Base-by-base conservation (phyloP, 2,888 invertebrate genomes). In the Shargacucullia verbasci region DNA sequence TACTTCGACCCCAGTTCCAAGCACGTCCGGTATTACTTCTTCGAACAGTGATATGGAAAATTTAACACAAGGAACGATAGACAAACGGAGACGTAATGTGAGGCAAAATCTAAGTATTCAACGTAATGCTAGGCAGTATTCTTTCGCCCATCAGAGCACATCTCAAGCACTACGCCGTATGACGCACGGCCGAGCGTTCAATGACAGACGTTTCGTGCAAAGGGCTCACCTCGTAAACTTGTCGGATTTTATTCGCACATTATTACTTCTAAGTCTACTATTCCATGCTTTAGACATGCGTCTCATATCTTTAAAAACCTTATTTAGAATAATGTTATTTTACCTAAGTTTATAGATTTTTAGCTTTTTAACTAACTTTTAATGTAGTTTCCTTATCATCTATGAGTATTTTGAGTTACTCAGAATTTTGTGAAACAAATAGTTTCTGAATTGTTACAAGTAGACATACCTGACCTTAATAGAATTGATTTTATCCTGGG, bases 11-110 rank as follows among this genome's bases (percentile, higher is more conserved):
- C 90, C 0, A 60, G 85, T 14, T 77, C 82, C 0, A 90, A 85
- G 75, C 90, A 87, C 40, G 93, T 94, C 11, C 81, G 92, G 46
- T 94, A 94, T 70, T 92, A 83, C 64, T 93, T 87, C 77, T 92
- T 91, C 68, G 93, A 93, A 70, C 88, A 92, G 54, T 93, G 73
- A 70, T 31, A 34, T 35, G 34, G 35, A 41, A 15, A n/a, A 25
- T 45, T 7, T 53, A 14, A 49, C 10, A 35, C 50, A 41, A 33
- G 52, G 41, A 46, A 34, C 12, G 33, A 48, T 52, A 39, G 48
- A 58, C 45, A 53, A 57, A 52, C 57, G 52, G 64, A 57, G 20
- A 10, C 25, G 12, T 12, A 15, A 38, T 35, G 55, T 38, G 52
- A 40, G 34, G 12, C 38, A 38, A 7, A 31, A n/a, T 29, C 45